Base-by-base conservation (phyloP, 2,888 invertebrate species). In the Drosophila anomalipes region DNA sequence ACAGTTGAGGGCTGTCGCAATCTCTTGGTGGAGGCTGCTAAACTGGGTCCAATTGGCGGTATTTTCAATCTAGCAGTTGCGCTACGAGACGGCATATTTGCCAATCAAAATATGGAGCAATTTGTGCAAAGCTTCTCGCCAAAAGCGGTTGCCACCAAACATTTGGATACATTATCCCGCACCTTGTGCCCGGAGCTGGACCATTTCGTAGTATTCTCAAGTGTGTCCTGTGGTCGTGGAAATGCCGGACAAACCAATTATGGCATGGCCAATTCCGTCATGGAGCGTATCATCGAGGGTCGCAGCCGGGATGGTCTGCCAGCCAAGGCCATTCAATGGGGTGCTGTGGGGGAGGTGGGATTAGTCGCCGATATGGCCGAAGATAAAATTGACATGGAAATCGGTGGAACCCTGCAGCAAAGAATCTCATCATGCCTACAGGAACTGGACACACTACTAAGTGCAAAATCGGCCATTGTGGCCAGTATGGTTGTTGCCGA, bases 31-130 rank as follows among this genome's bases (percentile, higher is more conserved):
- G 95, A 95, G 88, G 96, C 97, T 0, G 93, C 93, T 39, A 81
- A 94, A 0, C 91, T 96, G 80, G 97, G 96, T 1, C 95, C 95
- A 2, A 95, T 98, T 19, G 96, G 96, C 32, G 98, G 96, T 28
- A 96, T 99, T 60, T 98, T 98, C 94, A 98, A 99, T 92, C 94
- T 98, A 74, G 98, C 98, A 6, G 97, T 97, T 86, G 95, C 96
- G 3, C 93, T 98, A 10, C 95, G 95, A 74, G 98, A 98, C 90
- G 95, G 95, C 0, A 93, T 97, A 53, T 95, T 98, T 92, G 95
- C 96, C 86, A 97, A 97, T 91, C 97, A 97, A 93, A 96, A 95
- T 0, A 92, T 94, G 3, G 96, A 96, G 61, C 95, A 94, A 16
- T 98, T 97, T 91, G 94, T 94, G 71, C 95, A 94, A 9, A 96